These are phyloP conservation scores for Diceros bicornis DNA, from an alignment of 2,797 vertebrate species.

Conservation along the genomic window DNA sequence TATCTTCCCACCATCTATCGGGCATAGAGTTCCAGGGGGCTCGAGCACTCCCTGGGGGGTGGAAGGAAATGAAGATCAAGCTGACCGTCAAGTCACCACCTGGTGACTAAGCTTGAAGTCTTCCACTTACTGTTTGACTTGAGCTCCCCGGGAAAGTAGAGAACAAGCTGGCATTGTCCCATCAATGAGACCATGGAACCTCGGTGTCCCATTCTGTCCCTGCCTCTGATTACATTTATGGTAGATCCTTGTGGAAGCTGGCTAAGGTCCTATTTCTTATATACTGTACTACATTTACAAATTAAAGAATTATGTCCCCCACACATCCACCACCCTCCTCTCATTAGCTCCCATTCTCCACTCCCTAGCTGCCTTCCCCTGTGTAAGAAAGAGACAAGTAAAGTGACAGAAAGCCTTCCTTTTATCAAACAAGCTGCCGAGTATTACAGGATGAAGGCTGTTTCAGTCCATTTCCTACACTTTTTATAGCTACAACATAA, in stretches of 20 bases:
- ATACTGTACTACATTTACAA: background rate
- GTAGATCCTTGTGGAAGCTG: background rate
- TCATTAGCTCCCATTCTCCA: background rate
- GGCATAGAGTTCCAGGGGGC: background rate
- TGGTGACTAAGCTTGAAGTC: background rate
- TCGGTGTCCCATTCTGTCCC: background rate
- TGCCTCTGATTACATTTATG: background rate
- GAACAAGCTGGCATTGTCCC: background rate
- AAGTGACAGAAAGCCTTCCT: background rate
- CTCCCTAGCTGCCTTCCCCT: background rate
- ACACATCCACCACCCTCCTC: background rate
- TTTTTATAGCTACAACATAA: conserved; percentile 53
- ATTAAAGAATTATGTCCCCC: background rate
- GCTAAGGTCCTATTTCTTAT: background rate
- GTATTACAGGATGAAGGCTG: background rate
- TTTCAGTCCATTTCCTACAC: conserved; percentile 27
- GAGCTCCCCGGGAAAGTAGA: background rate
- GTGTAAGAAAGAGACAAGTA: background rate
- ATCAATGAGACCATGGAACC: background rate
- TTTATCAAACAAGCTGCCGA: background rate
- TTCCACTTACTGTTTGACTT: background rate
- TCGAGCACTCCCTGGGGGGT: background rate
- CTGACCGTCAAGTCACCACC: background rate
- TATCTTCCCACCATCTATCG: background rate
- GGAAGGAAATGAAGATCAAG: conserved; percentile 18